Percentiles rank a stretch among this genome's conserved stretches.
These are phyloP conservation scores for Drosophila percnosoma DNA, from an alignment of 2,888 invertebrate species.

Conservation along the genomic window DNA sequence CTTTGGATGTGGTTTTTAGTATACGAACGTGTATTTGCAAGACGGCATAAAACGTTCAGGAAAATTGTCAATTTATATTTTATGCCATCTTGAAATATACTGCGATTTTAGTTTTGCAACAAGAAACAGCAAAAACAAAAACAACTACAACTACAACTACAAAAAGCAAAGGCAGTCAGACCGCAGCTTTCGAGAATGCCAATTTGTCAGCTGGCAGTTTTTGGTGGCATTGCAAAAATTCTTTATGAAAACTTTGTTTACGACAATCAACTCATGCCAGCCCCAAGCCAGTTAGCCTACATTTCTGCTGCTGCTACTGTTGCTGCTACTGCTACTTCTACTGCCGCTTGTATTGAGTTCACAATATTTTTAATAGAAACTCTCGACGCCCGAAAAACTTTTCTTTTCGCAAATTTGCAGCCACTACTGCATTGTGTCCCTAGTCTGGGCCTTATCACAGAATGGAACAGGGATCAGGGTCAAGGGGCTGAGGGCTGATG, in stretches of 20 bases:
- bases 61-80: conserved; percentile 77
- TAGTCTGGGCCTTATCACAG: conserved; percentile 15
- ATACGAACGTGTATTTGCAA: conserved; percentile 13
- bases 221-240: conserved; percentile 63
- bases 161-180: conserved; percentile 16
- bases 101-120: conserved; percentile 54
- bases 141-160: not conserved
- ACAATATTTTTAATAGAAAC: conserved; percentile 81
- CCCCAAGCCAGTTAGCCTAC: conserved; percentile 26
- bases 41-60: conserved; percentile 43
- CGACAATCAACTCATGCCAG: conserved; percentile 71
- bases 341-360: conserved; percentile 71
- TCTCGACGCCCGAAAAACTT: conserved; percentile 61
- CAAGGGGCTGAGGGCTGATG: conserved; percentile 15
- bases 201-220: conserved; percentile 76
- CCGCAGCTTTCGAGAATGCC: conserved; percentile 67
- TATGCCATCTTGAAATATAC: conserved; percentile 73
- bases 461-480: conserved; percentile 1
- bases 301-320: conserved; percentile 6
- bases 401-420: conserved; percentile 64
- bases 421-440: conserved; percentile 48
- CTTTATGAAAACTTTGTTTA: conserved; percentile 79
- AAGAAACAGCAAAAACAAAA: conserved; percentile 9
- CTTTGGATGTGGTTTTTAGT: conserved; percentile 36
- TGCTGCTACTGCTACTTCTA: conserved; percentile 7